phyloP scores from a whole-genome alignment of 1,140 invertebrate species.

The Monomorium pharaonis region DNA sequence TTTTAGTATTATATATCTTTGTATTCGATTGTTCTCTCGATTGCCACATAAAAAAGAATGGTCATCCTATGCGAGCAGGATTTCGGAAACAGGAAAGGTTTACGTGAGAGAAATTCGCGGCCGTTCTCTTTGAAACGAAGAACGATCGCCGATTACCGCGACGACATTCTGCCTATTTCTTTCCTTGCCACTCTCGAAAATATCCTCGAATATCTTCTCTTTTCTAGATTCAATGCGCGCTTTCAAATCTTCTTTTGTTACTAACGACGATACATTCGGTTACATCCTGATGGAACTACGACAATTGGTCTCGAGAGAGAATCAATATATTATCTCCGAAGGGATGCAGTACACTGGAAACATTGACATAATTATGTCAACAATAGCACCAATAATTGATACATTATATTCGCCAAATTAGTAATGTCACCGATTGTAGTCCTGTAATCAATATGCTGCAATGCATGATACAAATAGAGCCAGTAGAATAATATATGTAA shows the following conservation, averaged over 20 bases:
- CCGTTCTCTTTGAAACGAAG: constrained; percentile 55
- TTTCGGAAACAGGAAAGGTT: neutral
- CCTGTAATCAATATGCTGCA: constrained; percentile 8
- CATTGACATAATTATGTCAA: constrained; percentile 40
- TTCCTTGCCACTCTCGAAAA: constrained; percentile 14
- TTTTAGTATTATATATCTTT: neutral
- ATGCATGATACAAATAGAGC: neutral
- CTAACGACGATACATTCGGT: neutral
- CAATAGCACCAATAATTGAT: constrained; percentile 27
- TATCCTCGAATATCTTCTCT: constrained; percentile 22
- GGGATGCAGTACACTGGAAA: constrained; percentile 14
- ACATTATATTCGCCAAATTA: constrained; percentile 42
- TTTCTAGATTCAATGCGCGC: neutral
- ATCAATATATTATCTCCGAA: constrained; percentile 14
- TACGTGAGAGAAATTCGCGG: constrained; percentile 32
- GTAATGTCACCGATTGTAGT: neutral
- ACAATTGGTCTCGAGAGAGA: constrained; percentile 8
- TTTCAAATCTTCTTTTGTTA: constrained; percentile 23
- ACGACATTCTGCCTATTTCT: constrained; percentile 26
- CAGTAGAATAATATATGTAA: neutral
- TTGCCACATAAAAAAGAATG: neutral
- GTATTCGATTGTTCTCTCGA: neutral
- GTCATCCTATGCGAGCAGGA: neutral
- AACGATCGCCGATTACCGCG: constrained; percentile 42
- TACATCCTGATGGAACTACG: neutral